Base-by-base conservation (phyloP, 2,113 vertebrate species). In the Chrysochloris asiatica region DNA sequence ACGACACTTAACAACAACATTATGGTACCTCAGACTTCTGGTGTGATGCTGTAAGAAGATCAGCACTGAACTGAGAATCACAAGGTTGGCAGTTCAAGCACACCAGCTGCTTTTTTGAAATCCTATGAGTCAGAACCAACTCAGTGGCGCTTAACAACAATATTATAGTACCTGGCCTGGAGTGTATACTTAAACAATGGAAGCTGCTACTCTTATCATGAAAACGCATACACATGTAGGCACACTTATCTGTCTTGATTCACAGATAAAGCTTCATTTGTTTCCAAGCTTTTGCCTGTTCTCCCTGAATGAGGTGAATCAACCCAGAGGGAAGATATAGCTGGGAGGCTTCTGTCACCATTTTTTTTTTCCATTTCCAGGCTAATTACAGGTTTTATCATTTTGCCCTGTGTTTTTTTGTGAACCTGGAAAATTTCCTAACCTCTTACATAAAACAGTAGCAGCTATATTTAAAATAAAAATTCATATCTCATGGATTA, bases 371-470 rank as follows among this genome's bases (percentile, higher is more conserved):
- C 41, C 2, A 24, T 65, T 87, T 83, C 41, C 7, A 82, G 43
- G 47, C 1, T 26, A 65, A 52, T 33, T 14, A 47, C 16, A 92
- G 59, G n/a, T 3, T 50, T 78, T 76, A 71, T 50, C 38, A 79
- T 63, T 67, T 38, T 75, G 56, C 59, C 63, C 90, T 75, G 26
- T 16, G 28, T 91, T 69, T 87, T n/a, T 69, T 91, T 91, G 48
- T 89, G 45, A 59, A 80, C 16, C 9, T 59, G 59, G 52, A 92
- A 91, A 89, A 59, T 69, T 22, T 50, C 56, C 19, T 54, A 72
- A 71, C 3, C 33, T 43, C 30, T 41, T 91, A 56, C 33, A 33
- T 47, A 41, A 84, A 93, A 41, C 12, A 52, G 63, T 63, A 75
- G n/a, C 24, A 59, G 69, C 28, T 69, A 12, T 78, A 45, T 79